phyloP scores from a whole-genome alignment of 2,888 invertebrate genomes.

The Bibio marci region DNA sequence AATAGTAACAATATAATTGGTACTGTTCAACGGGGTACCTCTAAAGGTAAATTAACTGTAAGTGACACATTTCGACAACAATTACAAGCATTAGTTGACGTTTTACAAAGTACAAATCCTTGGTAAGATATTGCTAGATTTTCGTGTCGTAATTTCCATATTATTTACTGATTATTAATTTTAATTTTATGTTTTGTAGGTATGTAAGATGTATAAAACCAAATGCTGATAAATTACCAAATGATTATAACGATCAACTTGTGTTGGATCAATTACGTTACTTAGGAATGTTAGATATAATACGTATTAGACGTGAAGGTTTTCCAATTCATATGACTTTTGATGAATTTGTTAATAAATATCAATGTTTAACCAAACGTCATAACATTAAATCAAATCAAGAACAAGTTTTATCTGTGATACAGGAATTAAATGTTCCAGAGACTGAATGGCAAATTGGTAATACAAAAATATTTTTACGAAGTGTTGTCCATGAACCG shows the following conservation, averaged over 20 bases:
- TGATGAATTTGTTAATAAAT: slow-evolving; percentile 50
- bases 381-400: slow-evolving; percentile 16
- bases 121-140: slow-evolving; percentile 54
- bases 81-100: slow-evolving; percentile 73
- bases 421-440: slow-evolving; percentile 48
- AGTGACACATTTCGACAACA: slow-evolving; percentile 81
- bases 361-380: slow-evolving; percentile 44
- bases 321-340: slow-evolving; percentile 73
- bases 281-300: slow-evolving; percentile 86
- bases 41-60: slow-evolving; percentile 77
- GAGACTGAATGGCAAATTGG: slow-evolving; percentile 78
- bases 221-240: slow-evolving; percentile 64
- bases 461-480: slow-evolving; percentile 68
- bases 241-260: slow-evolving; percentile 60
- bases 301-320: slow-evolving; percentile 76
- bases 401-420: slow-evolving; percentile 26
- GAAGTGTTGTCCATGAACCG: slow-evolving; percentile 64
- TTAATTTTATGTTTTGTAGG: slow-evolving; percentile 32
- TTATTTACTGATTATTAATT: not conserved
- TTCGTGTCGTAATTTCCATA: not conserved
- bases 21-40: slow-evolving; percentile 62
- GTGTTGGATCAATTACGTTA: slow-evolving; percentile 79
- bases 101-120: slow-evolving; percentile 74
- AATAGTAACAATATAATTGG: slow-evolving; percentile 2
- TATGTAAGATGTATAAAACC: slow-evolving; percentile 88